Conservation (phyloP, 1,140 invertebrate genomes). For the Diorhabda elongata region DNA sequence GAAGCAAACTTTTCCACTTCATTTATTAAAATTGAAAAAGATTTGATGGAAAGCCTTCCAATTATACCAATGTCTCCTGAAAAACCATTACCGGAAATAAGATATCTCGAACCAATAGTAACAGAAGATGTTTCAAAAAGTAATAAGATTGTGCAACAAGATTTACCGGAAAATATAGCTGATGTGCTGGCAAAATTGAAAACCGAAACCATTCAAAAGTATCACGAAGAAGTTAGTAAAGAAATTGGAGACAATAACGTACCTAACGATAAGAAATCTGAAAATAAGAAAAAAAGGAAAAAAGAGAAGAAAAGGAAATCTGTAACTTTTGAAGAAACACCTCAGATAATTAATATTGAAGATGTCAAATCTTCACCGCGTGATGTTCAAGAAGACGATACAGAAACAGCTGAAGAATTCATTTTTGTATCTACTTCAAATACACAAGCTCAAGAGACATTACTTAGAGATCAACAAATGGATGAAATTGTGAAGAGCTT, state of each 20-base stretch:
- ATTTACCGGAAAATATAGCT: constrained; percentile 5
- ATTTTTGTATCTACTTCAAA: constrained; percentile 23
- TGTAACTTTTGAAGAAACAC: constrained; percentile 38
- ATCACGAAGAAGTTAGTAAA: constrained; percentile 11
- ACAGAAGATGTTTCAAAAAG: constrained; percentile 6
- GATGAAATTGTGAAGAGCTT: constrained; percentile 9
- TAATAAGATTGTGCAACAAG: constrained; percentile 9
- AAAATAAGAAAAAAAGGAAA: constrained; percentile 24
- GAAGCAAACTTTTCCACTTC: not conserved
- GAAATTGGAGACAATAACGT: constrained; percentile 1
- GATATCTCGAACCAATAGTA: constrained; percentile 17
- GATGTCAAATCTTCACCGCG: constrained; percentile 18
- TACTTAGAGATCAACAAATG: constrained; percentile 5
- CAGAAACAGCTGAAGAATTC: constrained; percentile 32
- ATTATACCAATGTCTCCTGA: constrained; percentile 14
- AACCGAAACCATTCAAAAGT: constrained; percentile 13
- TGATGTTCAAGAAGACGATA: constrained; percentile 20
- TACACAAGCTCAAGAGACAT: not conserved
- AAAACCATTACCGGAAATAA: constrained; percentile 12
- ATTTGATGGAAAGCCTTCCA: not conserved
- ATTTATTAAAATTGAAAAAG: not conserved
- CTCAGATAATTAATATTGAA: constrained; percentile 34
- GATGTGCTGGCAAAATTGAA: constrained; percentile 10
- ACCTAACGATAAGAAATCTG: constrained; percentile 4
- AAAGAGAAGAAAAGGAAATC: constrained; percentile 38